phyloP scores from a whole-genome alignment of 1,140 invertebrate species.

The Zaprionus kolodkinae region DNA sequence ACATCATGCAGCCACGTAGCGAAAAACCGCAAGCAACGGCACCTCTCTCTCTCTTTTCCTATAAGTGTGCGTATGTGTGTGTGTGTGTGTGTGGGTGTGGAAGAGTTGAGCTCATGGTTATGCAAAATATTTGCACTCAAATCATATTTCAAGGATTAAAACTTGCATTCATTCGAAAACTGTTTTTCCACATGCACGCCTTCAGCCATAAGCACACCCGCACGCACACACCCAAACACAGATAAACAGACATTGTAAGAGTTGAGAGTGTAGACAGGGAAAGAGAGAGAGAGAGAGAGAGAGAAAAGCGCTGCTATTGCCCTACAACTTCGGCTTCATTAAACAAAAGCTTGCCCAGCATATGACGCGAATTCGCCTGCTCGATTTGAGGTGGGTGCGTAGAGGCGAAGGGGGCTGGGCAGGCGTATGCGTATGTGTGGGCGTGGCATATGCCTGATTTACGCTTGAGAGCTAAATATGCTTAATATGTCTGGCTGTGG shows the following conservation, averaged over 20 bases:
- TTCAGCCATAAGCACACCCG: constrained; percentile 17
- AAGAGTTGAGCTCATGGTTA: constrained; percentile 73
- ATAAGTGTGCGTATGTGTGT: background rate
- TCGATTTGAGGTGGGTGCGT: constrained; percentile 35
- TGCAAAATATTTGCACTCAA: constrained; percentile 83
- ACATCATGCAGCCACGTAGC: constrained; percentile 43
- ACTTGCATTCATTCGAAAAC: constrained; percentile 81
- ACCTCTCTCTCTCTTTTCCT: constrained; percentile 2
- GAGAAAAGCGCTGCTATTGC: constrained; percentile 8
- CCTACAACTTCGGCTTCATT: constrained; percentile 75
- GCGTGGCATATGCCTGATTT: constrained; percentile 32
- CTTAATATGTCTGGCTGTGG: constrained; percentile 47
- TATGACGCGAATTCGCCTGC: constrained; percentile 56
- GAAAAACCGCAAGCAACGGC: constrained; percentile 59
- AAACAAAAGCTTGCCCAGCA: constrained; percentile 65
- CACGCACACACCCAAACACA: constrained; percentile 8
- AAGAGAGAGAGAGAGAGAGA: background rate
- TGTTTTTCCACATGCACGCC: constrained; percentile 78
- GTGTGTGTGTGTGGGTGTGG: background rate
- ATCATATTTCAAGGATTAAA: constrained; percentile 83
- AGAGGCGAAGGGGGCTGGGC: background rate
- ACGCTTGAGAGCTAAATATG: constrained; percentile 59
- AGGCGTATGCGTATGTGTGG: background rate
- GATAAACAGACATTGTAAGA: background rate
- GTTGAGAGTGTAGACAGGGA: background rate